Evolutionary conservation across 2,888 invertebrate species (phyloP).

Genomic region (Agrilus biguttatus): DNA sequence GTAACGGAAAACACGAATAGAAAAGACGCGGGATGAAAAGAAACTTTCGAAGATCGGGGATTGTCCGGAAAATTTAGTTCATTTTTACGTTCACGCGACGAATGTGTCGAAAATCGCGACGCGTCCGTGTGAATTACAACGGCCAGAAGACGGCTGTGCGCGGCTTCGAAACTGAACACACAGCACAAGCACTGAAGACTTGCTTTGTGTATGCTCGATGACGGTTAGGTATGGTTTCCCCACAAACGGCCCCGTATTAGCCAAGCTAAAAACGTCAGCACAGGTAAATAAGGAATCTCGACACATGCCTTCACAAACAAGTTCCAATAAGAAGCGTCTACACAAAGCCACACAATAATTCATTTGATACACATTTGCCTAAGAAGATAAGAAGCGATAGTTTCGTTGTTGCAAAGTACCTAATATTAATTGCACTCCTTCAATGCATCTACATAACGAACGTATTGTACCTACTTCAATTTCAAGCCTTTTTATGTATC

Average conservation of each 20-base stretch:
- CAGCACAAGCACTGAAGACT: slow-evolving; percentile 5
- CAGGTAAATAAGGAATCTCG: slow-evolving; percentile 23
- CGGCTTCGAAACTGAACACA: slow-evolving; percentile 3
- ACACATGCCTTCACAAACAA: too few species aligned
- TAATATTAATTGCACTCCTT: too few species aligned
- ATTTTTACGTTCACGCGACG: slow-evolving; percentile 3
- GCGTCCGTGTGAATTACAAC: neutral
- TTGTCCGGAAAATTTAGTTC: slow-evolving; percentile 6
- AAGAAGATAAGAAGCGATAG: too few species aligned
- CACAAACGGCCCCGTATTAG: slow-evolving; percentile 19
- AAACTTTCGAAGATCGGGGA: slow-evolving; percentile 1
- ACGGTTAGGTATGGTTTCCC: slow-evolving; percentile 17
- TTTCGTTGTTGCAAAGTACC: too few species aligned
- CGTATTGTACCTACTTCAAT: too few species aligned
- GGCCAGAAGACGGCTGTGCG: neutral
- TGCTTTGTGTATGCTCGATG: slow-evolving; percentile 9
- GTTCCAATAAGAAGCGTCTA: too few species aligned
- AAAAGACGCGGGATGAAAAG: slow-evolving; percentile 3
- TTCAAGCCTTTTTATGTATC: too few species aligned
- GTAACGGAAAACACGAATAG: slow-evolving; percentile 2
- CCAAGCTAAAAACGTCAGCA: slow-evolving; percentile 24
- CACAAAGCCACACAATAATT: too few species aligned
- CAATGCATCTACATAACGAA: too few species aligned
- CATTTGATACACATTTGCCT: too few species aligned
- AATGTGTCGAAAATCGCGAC: neutral